Base-by-base conservation (phyloP, 2,888 invertebrate genomes). In the Caenorhabditis drosophilae region DNA sequence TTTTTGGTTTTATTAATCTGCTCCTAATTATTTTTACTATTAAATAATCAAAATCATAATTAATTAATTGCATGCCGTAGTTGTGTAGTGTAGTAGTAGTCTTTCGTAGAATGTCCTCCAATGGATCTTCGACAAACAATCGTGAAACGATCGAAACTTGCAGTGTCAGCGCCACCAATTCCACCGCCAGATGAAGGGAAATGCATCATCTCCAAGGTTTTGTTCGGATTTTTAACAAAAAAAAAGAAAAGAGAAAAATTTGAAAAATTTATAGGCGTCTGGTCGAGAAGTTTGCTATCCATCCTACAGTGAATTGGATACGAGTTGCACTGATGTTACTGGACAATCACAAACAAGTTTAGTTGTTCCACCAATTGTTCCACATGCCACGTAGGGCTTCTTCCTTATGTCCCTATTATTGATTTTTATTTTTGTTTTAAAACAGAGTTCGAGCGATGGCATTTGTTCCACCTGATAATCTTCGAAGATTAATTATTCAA, bases 381-480 rank as follows among this genome's bases (percentile, higher is more conserved):
- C 73, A 12, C 81, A 82, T 61, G 82, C 82, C n/a, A 80, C 80
- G 81, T 82, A 50, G 61, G 74, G 44, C n/a, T n/a, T n/a, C n/a
- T n/a, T n/a, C n/a, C n/a, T n/a, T n/a, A 18, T 6, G 15, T 11
- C 22, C 9, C 7, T 22, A 31, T 9, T 9, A 31, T 9, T 9
- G 7, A 31, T 12, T 12, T 20, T 38, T 2, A 20, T 7, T 3
- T 42, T 26, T 16, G 15, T 0, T 9, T 22, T 9, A 31, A 34
- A 31, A 45, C 56, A 81, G 81, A 15, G 82, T 82, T 4, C 80
- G 79, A n/a, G 78, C 82, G 9, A 82, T 82, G 82, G 82, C 82
- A 1, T 82, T 81, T 53, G 82, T 82, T 9, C 80, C 82, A 15
- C 82, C 82, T 0, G 82, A 82, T 56, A 78, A 82, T 50, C 69